phyloP scores from a whole-genome alignment of 2,888 invertebrate genomes.

The Ectemnius continuus region DNA sequence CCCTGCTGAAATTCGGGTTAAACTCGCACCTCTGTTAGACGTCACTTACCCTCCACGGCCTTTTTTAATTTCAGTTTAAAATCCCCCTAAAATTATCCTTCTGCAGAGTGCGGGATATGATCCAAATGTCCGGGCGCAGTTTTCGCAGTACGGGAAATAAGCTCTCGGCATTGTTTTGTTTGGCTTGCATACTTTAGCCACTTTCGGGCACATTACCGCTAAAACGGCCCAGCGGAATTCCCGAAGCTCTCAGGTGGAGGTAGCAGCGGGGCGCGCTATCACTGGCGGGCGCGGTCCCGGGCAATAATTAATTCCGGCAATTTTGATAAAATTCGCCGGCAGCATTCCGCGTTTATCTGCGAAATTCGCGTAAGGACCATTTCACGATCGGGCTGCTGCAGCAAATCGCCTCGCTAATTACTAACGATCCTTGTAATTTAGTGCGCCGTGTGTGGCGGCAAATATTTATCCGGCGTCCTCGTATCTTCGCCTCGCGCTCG shows the following conservation, averaged over 20 bases:
- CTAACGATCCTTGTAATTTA: conserved; percentile 40
- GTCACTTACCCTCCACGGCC: no score
- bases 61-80: no score
- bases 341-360: conserved; percentile 43
- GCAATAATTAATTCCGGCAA: conserved; percentile 46
- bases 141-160: no score
- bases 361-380: conserved; percentile 21
- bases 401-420: conserved; percentile 51
- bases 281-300: neutral
- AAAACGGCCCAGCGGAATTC: neutral
- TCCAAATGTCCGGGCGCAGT: no score
- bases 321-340: conserved; percentile 41
- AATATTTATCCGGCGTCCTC: neutral
- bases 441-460: conserved; percentile 43
- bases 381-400: conserved; percentile 8
- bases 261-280: neutral
- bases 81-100: no score
- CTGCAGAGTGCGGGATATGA: no score
- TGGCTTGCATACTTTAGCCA: no score
- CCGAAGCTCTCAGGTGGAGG: neutral
- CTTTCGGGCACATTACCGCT: neutral
- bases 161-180: no score
- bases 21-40: no score
- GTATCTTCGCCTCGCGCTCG: conserved; percentile 26
- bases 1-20: no score